Percentiles rank a stretch among this genome's conserved stretches.
Conservation (phyloP, 1,140 invertebrate genomes). For the Metopolophium dirhodum region DNA sequence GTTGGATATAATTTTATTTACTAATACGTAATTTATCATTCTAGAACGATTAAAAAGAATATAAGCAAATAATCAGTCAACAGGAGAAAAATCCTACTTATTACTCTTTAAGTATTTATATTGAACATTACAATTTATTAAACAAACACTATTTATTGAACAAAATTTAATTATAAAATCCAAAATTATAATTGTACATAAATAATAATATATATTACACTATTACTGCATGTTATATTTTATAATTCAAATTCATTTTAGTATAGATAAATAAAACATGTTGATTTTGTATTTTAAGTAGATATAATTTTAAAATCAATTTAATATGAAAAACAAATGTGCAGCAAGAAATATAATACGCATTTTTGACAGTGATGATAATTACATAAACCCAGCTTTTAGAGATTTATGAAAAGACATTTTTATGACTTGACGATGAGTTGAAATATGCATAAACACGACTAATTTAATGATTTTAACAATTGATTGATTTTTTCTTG, state of each 20-base stretch:
- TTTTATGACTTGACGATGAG: conserved; percentile 8
- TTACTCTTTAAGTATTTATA: background rate
- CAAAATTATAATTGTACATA: background rate
- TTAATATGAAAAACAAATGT: background rate
- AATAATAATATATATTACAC: background rate
- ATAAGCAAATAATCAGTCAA: conserved; percentile 1
- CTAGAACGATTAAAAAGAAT: background rate
- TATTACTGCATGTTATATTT: background rate
- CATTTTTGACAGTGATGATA: background rate
- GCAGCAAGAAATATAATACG: background rate
- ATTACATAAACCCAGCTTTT: background rate
- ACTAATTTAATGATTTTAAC: conserved; percentile 65
- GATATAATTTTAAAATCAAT: conserved; percentile 14
- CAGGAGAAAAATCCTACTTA: background rate
- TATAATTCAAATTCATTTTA: background rate
- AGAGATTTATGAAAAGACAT: background rate
- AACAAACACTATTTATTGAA: background rate
- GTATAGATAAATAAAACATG: background rate
- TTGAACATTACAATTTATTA: background rate
- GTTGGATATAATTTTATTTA: background rate
- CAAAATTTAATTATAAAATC: background rate
- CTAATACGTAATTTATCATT: background rate
- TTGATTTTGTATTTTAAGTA: conserved; percentile 31
- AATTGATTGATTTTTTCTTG: conserved; percentile 73
- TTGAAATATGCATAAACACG: background rate